These are phyloP conservation scores for Plecturocebus donacophilus DNA, from an alignment of 2,113 vertebrate genomes.

Conservation along the genomic window DNA sequence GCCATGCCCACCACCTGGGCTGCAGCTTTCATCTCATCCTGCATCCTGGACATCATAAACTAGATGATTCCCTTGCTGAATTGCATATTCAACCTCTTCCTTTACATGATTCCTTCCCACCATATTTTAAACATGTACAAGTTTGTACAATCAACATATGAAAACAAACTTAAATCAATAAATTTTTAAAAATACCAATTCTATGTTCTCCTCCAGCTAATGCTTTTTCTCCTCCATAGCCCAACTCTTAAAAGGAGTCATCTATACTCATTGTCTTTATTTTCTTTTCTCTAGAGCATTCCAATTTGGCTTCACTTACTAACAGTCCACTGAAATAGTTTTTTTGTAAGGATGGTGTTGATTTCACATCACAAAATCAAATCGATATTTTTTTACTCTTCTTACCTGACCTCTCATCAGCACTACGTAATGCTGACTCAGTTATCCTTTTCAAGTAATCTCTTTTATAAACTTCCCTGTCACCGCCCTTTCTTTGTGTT, in stretches of 20 bases:
- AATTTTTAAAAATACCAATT: background rate
- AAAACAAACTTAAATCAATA: background rate
- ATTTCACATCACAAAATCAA: no score
- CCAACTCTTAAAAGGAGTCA: background rate
- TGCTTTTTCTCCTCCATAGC: background rate
- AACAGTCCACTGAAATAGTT: background rate
- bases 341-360: background rate
- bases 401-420: background rate
- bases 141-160: background rate
- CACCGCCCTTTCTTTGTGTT: no score
- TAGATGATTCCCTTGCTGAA: background rate
- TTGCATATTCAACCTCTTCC: background rate
- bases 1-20: background rate
- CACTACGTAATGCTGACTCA: background rate
- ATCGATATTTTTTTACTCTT: background rate
- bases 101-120: background rate
- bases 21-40: background rate
- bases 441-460: background rate
- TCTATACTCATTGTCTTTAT: background rate
- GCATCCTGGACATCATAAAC: background rate
- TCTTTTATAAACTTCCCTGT: background rate
- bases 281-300: background rate
- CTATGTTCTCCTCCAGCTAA: background rate
- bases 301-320: background rate
- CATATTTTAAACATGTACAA: background rate